A percentile compares a stretch with the other conserved stretches of the same genome.
Conservation (phyloP, 2,888 invertebrate species). For the Eristalis arbustorum region DNA sequence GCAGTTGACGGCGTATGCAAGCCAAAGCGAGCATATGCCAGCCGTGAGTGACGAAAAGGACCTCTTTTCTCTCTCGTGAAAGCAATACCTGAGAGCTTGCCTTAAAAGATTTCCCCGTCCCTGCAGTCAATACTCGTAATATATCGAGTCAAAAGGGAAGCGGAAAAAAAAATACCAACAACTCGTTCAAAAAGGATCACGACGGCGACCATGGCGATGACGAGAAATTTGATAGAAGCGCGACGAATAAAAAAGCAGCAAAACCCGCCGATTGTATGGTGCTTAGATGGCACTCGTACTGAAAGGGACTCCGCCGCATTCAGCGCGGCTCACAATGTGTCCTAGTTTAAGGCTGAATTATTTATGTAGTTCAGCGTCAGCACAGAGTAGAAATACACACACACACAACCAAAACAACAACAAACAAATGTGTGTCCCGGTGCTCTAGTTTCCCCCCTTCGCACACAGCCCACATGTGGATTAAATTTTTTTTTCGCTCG, state of each 20-base stretch:
- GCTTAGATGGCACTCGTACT: slow-evolving; percentile 37
- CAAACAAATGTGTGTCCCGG: slow-evolving; percentile 61
- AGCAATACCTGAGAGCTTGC: background rate
- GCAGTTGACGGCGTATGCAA: background rate
- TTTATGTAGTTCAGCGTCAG: slow-evolving; percentile 67
- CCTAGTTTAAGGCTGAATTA: slow-evolving; percentile 63
- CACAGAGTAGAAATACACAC: background rate
- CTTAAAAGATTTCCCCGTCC: slow-evolving; percentile 29
- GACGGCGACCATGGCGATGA: slow-evolving; percentile 21
- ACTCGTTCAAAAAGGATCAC: slow-evolving; percentile 48
- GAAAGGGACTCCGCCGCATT: slow-evolving; percentile 34
- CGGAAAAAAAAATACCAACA: background rate
- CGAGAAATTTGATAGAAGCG: slow-evolving; percentile 25
- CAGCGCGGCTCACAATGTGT: slow-evolving; percentile 51
- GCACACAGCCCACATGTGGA: slow-evolving; percentile 39
- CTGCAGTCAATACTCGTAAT: slow-evolving; percentile 32
- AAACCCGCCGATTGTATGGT: slow-evolving; percentile 29
- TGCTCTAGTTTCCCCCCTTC: slow-evolving; percentile 55
- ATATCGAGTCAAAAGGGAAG: slow-evolving; percentile 36
- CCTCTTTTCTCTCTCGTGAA: background rate
- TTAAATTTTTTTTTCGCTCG: slow-evolving; percentile 23
- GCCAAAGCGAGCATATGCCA: background rate
- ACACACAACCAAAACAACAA: slow-evolving; percentile 21
- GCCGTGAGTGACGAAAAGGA: background rate
- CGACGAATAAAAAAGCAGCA: background rate